Conservation (phyloP, 2,888 invertebrate species). For the Sclerodermus sp. region DNA sequence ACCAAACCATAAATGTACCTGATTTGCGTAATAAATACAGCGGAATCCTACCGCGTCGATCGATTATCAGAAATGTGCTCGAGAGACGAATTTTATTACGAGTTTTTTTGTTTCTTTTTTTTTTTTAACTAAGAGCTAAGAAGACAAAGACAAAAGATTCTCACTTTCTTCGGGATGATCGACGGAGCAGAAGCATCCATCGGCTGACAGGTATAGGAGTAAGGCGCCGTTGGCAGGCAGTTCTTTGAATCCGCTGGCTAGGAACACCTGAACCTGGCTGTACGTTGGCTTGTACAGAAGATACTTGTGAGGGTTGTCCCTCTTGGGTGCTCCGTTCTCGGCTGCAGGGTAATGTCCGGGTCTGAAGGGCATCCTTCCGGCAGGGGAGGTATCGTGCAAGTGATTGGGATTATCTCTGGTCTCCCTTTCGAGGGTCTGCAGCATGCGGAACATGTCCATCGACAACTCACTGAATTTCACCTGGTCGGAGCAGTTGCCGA, state of each 20-base stretch:
- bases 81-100: too few relatives aligned
- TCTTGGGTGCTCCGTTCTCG: constrained; percentile 74
- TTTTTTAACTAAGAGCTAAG: too few relatives aligned
- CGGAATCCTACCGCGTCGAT: too few relatives aligned
- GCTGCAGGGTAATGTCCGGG: constrained; percentile 62
- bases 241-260: constrained; percentile 91
- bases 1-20: too few relatives aligned
- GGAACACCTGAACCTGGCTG: constrained; percentile 89
- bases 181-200: constrained; percentile 79
- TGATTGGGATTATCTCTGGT: constrained; percentile 81
- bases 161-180: constrained; percentile 89
- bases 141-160: constrained; percentile 39
- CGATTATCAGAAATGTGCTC: too few relatives aligned
- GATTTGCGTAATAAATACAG: too few relatives aligned
- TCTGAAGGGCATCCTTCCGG: constrained; percentile 66
- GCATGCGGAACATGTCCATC: constrained; percentile 97
- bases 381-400: constrained; percentile 71
- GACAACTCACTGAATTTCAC: constrained; percentile 96
- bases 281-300: constrained; percentile 93
- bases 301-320: constrained; percentile 96
- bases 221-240: constrained; percentile 88
- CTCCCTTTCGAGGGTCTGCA: constrained; percentile 92
- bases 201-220: constrained; percentile 90
- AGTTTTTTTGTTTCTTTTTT: too few relatives aligned
- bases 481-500: constrained; percentile 92